Evolutionary conservation across 2,888 invertebrate genomes (phyloP).

Genomic region (Campaea margaritaria): DNA sequence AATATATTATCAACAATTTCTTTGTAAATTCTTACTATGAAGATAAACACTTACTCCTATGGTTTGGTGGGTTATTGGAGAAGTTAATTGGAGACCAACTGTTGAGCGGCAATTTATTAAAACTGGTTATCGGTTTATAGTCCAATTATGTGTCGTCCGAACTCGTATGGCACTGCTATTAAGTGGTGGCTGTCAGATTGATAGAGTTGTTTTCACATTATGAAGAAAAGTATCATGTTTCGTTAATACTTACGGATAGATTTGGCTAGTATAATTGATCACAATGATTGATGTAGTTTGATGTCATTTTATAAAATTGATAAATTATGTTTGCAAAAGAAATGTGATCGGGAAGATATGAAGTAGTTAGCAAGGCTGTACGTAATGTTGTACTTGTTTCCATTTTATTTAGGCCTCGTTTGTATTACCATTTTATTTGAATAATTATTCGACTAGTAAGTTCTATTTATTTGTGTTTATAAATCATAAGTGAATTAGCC

Average conservation of each 20-base stretch:
- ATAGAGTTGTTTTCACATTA: conserved; percentile 34
- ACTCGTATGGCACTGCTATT: conserved; percentile 21
- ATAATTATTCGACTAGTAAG: too few relatives aligned
- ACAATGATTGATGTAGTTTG: neutral
- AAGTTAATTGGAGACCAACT: conserved; percentile 23
- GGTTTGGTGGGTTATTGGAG: conserved; percentile 15
- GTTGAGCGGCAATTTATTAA: conserved; percentile 25
- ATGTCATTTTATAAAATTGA: neutral
- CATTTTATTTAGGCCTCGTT: too few relatives aligned
- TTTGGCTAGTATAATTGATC: neutral
- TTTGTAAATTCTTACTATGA: conserved; percentile 26
- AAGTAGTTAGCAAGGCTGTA: too few relatives aligned
- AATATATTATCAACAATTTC: conserved; percentile 32
- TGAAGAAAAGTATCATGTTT: conserved; percentile 27
- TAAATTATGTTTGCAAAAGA: neutral
- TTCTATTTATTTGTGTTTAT: too few relatives aligned
- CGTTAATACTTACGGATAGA: conserved; percentile 4
- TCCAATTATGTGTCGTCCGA: conserved; percentile 31
- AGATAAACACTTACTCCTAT: conserved; percentile 22
- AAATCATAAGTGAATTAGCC: too few relatives aligned
- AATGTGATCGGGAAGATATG: neutral
- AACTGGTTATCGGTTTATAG: conserved; percentile 31
- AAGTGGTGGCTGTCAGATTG: conserved; percentile 31
- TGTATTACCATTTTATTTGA: too few relatives aligned
- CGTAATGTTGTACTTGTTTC: too few relatives aligned